Percentiles rank a stretch among this genome's conserved stretches.
These are phyloP conservation scores for Hemiscyllium ocellatum DNA, from an alignment of 2,113 vertebrate genomes.

Conservation along the genomic window DNA sequence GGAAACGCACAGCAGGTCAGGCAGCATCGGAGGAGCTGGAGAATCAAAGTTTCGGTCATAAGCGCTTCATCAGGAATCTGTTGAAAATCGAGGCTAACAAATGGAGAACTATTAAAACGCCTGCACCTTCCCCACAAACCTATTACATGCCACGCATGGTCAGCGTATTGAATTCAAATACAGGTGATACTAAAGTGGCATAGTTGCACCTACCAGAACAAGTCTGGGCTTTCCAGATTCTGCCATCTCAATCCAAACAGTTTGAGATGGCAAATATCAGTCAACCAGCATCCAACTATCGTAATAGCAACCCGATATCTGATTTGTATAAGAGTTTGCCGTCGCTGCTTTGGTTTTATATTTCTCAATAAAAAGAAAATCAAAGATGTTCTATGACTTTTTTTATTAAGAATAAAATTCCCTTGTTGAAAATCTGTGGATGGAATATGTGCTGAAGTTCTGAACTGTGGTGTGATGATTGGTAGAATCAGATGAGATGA, in stretches of 20 bases:
- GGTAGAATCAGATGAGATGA: too few species aligned
- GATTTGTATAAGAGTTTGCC: background rate
- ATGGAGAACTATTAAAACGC: too few species aligned
- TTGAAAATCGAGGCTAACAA: too few species aligned
- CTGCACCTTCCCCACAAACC: too few species aligned
- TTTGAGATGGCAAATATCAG: too few species aligned
- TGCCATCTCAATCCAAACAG: background rate
- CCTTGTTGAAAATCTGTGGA: too few species aligned
- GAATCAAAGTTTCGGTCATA: too few species aligned
- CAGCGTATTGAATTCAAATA: background rate
- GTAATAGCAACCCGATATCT: background rate
- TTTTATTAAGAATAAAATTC: background rate
- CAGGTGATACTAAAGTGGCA: background rate
- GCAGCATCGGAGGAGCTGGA: too few species aligned
- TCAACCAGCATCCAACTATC: background rate
- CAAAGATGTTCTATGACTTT: background rate
- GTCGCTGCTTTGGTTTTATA: background rate
- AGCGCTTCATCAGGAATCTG: too few species aligned
- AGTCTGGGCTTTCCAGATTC: background rate
- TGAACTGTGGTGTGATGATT: too few species aligned
- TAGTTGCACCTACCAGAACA: background rate
- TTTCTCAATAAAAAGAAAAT: background rate
- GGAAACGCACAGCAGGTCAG: too few species aligned
- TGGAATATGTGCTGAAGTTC: too few species aligned
- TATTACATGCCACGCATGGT: background rate